These are phyloP conservation scores for Embiotoca jacksoni DNA, from an alignment of 2,113 vertebrate genomes.

Conservation along the genomic window DNA sequence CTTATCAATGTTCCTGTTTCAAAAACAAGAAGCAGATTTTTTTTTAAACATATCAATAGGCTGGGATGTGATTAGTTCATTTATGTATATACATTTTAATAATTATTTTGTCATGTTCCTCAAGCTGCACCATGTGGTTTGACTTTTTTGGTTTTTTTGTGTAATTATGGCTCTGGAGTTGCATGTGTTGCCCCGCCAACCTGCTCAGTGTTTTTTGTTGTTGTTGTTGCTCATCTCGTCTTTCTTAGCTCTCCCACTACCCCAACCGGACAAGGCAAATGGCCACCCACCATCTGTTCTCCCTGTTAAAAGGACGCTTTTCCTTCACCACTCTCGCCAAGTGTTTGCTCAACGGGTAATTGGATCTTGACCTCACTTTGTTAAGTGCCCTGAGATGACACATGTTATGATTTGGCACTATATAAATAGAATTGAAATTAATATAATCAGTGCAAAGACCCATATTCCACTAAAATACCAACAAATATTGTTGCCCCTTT, in stretches of 20 bases:
- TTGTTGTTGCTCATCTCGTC: neutral
- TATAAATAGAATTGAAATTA: neutral
- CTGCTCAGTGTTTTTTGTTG: neutral
- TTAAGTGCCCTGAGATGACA: neutral
- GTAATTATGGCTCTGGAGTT: too few relatives aligned
- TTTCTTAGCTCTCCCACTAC: neutral
- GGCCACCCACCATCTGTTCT: neutral
- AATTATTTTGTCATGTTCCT: neutral
- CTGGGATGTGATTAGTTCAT: neutral
- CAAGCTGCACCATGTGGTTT: neutral
- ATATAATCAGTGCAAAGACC: neutral
- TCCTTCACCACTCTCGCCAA: neutral
- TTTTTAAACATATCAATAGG: neutral
- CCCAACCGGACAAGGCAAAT: neutral
- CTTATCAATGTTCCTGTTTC: neutral
- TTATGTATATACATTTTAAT: neutral
- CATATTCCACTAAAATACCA: neutral
- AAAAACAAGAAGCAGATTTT: neutral
- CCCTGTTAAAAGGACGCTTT: neutral
- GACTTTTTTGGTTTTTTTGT: too few relatives aligned
- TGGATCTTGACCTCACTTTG: neutral
- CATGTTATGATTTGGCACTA: neutral
- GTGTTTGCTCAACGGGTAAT: neutral
- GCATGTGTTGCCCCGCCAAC: too few relatives aligned
- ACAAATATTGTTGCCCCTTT: too few relatives aligned